phyloP scores from a whole-genome alignment of 1,140 invertebrate species.

The Trachelipus rathkii region DNA sequence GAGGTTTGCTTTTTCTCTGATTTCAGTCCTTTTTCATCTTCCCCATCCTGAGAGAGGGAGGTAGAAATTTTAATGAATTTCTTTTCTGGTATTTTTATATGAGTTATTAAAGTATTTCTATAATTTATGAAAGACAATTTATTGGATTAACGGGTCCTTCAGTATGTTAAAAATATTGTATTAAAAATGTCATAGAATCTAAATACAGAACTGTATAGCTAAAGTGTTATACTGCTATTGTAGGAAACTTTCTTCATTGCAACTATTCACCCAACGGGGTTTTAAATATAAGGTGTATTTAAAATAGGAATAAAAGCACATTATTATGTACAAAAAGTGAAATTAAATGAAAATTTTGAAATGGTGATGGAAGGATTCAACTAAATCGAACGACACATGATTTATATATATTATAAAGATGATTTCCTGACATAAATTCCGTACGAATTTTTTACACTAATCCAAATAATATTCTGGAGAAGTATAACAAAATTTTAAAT shows the following conservation, averaged over 20 bases:
- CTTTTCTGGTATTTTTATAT: background rate
- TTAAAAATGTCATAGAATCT: background rate
- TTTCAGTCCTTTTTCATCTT: background rate
- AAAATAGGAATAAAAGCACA: no score
- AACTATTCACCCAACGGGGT: no score
- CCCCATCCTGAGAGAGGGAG: background rate
- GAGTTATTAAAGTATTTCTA: background rate
- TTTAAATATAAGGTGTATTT: no score
- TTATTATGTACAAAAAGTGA: no score
- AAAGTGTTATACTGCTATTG: background rate
- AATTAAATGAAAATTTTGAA: no score
- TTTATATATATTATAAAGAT: no score
- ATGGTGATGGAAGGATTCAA: no score
- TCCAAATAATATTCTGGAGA: no score
- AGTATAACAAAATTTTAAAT: no score
- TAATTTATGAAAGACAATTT: background rate
- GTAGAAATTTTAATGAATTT: background rate
- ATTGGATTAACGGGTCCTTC: background rate
- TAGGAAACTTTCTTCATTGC: background rate
- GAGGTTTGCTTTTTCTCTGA: background rate
- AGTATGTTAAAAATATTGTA: background rate
- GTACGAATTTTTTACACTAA: no score
- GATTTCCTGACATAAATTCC: no score
- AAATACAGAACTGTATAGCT: background rate
- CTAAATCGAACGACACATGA: no score